Evolutionary conservation across 2,888 invertebrate genomes (phyloP).

Genomic region (Dasysyrphus albostriatus): DNA sequence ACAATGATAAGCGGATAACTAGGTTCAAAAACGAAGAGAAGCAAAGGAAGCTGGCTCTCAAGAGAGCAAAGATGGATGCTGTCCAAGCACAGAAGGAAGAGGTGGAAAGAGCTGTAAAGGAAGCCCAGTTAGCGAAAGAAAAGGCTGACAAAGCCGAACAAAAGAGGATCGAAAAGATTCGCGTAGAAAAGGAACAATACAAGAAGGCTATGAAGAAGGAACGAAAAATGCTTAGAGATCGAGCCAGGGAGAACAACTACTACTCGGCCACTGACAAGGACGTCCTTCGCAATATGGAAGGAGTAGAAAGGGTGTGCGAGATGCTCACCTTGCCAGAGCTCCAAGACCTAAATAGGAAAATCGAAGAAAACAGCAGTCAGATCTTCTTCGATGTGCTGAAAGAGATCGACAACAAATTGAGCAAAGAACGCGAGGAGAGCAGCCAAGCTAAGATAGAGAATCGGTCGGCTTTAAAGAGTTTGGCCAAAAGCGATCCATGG

Average conservation of each 20-base stretch:
- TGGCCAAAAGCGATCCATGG: constrained; percentile 86
- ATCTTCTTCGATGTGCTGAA: constrained; percentile 88
- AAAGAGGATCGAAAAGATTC: constrained; percentile 91
- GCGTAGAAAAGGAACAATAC: constrained; percentile 93
- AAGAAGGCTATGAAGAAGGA: constrained; percentile 95
- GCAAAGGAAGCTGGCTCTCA: constrained; percentile 94
- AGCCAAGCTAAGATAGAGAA: constrained; percentile 70
- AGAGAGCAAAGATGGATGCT: constrained; percentile 93
- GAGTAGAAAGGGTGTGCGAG: constrained; percentile 96
- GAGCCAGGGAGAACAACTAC: constrained; percentile 92
- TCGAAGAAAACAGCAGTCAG: constrained; percentile 87
- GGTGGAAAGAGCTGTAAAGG: constrained; percentile 90
- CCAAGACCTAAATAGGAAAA: constrained; percentile 90
- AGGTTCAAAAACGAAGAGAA: constrained; percentile 97
- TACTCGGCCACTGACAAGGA: constrained; percentile 89
- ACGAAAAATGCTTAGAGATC: constrained; percentile 90
- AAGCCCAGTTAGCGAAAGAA: constrained; percentile 90
- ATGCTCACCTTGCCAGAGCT: constrained; percentile 89
- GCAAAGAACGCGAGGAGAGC: constrained; percentile 89
- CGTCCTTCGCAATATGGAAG: constrained; percentile 92
- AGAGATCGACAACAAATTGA: constrained; percentile 90
- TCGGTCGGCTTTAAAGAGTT: constrained; percentile 79
- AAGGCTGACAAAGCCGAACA: constrained; percentile 92
- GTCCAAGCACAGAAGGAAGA: constrained; percentile 93
- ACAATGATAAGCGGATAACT: constrained; percentile 96